Evolutionary conservation across 2,888 invertebrate genomes (phyloP), one percentile per base, ranked within the genome.

Genomic region (Volucella inanis): DNA sequence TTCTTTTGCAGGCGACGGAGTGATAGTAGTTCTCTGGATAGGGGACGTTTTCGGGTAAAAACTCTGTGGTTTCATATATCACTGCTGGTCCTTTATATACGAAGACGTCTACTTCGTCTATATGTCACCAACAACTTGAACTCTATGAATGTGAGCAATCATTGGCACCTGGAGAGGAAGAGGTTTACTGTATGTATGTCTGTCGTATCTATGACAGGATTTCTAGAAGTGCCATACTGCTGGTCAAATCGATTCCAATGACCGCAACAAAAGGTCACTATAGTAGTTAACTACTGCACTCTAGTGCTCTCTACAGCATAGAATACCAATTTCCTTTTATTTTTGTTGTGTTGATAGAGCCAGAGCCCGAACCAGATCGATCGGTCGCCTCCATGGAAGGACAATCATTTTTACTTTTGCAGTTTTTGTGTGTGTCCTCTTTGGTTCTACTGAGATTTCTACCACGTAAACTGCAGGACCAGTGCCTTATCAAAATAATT

Each of bases 401-500:
- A 83, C 47, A 74, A 83, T 83, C 77, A 78, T 68, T 83, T 78
- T 78, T 61, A 61, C 49, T 43, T 72, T 77, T 82, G 55, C 38
- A 67, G 39, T 77, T 62, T 72, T 72, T 39, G n/a, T 76, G 14
- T 54, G 9, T 14, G 31, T 31, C 31, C 45, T 10, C 11, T n/a
- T 47, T 31, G 54, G 54, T 62, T 22, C n/a, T 18, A 39, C 45
- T 52, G 50, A 31, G 54, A 54, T 45, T 67, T 49, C 61, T 65
- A 39, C 59, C 67, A 59, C 59, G 59, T 47, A 18, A 18, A 22
- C 12, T 14, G 49, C 8, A 47, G 67, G 65, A 74, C 67, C 54
- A 57, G 67, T 82, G 31, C 22, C 71, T 72, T 82, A 72, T 77
- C 61, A 78, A 78, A 82, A 72, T 62, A 78, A 50, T 77, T 83